Base-by-base conservation (phyloP, 2,888 invertebrate genomes). In the Agrilus mali region DNA sequence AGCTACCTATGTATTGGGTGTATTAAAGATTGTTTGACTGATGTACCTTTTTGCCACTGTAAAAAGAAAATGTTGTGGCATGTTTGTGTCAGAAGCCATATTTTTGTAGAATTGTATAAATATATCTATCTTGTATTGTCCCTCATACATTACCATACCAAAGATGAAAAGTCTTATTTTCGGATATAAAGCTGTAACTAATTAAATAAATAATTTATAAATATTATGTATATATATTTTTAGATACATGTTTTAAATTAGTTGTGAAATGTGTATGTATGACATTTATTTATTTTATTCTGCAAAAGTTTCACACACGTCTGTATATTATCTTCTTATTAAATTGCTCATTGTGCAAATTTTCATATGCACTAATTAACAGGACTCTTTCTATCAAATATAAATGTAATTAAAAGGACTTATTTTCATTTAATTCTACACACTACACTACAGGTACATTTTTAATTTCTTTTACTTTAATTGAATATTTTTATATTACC, bases 61-160 rank as follows among this genome's bases (percentile, higher is more conserved):
- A 46, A 47, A 27, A 27, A 27, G 2, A 41, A 49, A 33, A 41
- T 42, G 47, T 48, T 50, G 54, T 50, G 53, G 59, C 60, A 59
- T 60, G 60, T 61, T 60, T 61, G 60, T 64, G 60, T 61, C 58
- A 58, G 56, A 53, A 55, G 55, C 54, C 55, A 55, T 60, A 60
- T 60, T 61, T 60, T 58, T 59, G 57, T 62, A 60, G 58, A 53
- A 55, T 57, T 56, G 53, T 54, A 55, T 55, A 53, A 45, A 46
- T 42, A 45, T 47, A 42, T 44, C 38, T 47, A 42, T 44, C 38
- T 40, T 45, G 52, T 53, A 47, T 47, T 51, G 50, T 47, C 48
- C 50, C 54, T 50, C 54, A 52, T 53, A 54, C 51, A 48, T 52
- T 57, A 52, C 56, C 51, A 56, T 57, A 58, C 57, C 59, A 59